Conservation (phyloP, 2,888 invertebrate genomes). For the Deilephila elpenor region DNA sequence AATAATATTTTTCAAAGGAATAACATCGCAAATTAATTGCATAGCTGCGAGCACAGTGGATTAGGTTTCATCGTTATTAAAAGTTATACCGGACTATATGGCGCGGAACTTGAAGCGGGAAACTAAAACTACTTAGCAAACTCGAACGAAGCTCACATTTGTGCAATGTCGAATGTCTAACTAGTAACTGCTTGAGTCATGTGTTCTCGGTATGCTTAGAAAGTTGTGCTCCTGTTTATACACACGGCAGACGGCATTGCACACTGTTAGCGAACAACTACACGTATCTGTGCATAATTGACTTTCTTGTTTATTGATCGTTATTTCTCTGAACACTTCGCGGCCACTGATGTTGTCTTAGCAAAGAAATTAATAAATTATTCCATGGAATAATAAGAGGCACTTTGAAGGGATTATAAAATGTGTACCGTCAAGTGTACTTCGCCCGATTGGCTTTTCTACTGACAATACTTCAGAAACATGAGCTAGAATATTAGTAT, state of each 20-base stretch:
- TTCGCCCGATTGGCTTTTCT: no score
- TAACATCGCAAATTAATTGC: conserved; percentile 14
- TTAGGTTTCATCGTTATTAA: conserved; percentile 21
- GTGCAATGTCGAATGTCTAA: background rate
- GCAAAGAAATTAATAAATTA: no score
- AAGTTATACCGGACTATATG: background rate
- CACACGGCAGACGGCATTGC: background rate
- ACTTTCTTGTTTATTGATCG: background rate
- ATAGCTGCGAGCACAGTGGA: background rate
- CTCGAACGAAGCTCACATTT: conserved; percentile 5
- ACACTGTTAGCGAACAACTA: background rate
- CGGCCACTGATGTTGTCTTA: no score
- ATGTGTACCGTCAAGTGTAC: no score
- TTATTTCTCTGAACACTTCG: background rate
- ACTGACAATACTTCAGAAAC: no score
- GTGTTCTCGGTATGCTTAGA: background rate
- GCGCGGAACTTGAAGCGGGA: background rate
- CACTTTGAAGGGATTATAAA: no score
- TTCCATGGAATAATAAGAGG: no score
- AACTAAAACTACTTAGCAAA: conserved; percentile 2
- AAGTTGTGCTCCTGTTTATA: background rate
- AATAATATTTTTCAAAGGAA: conserved; percentile 15
- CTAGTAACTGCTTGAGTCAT: background rate
- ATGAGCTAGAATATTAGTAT: no score
- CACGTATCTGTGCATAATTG: background rate